Conservation (phyloP, 2,888 invertebrate genomes). For the Ectropis crepuscularia region DNA sequence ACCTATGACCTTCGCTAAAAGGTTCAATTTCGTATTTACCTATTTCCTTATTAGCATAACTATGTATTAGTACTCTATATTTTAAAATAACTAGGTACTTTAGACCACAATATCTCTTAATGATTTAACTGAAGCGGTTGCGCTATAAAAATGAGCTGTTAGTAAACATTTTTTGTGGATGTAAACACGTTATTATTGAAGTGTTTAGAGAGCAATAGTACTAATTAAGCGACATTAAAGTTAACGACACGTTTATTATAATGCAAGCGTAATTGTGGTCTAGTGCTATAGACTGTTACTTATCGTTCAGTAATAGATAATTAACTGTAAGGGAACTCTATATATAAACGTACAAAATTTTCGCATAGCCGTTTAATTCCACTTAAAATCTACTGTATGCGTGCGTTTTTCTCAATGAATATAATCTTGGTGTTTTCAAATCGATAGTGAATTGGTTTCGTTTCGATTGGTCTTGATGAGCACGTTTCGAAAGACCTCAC, state of each 20-base stretch:
- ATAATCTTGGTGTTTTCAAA: too few relatives aligned
- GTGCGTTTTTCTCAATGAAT: too few relatives aligned
- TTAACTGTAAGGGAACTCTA: too few relatives aligned
- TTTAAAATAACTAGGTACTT: conserved; percentile 8
- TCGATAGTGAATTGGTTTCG: too few relatives aligned
- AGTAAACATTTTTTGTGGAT: conserved; percentile 35
- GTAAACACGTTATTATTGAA: conserved; percentile 39
- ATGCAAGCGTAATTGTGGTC: not conserved
- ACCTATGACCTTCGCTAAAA: not conserved
- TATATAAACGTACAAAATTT: too few relatives aligned
- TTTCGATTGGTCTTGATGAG: too few relatives aligned
- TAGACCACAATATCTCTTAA: conserved; percentile 16
- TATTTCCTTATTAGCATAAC: not conserved
- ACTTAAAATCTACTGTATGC: too few relatives aligned
- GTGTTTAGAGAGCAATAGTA: conserved; percentile 37
- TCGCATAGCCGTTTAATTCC: too few relatives aligned
- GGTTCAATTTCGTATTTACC: not conserved
- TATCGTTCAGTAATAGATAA: too few relatives aligned
- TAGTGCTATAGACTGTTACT: too few relatives aligned
- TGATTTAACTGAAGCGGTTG: conserved; percentile 23
- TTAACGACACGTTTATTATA: conserved; percentile 29
- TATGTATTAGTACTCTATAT: not conserved
- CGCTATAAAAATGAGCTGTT: conserved; percentile 30
- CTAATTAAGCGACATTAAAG: conserved; percentile 42
- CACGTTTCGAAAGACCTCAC: too few relatives aligned